Evolutionary conservation across 2,113 vertebrate genomes (phyloP), one percentile per base, ranked within the genome.

Genomic region (Rhagologus leucostigma): DNA sequence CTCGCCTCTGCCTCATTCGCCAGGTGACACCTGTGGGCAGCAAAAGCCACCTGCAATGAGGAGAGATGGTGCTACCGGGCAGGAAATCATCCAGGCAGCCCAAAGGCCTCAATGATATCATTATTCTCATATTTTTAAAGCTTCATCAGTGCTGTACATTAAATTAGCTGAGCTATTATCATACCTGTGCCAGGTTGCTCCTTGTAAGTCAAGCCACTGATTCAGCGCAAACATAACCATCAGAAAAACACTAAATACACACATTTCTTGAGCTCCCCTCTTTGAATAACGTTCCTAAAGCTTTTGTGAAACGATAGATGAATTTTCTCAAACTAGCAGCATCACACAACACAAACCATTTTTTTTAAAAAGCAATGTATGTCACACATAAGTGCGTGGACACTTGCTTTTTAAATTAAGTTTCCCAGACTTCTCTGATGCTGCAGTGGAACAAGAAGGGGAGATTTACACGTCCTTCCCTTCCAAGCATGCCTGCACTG

Each of bases 341-440:
- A 16, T 20, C 50, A 50, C 32, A 52, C 10, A 53, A 11, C 19
- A 73, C 21, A 42, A 27, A 29, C 10, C 8, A 13, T 26, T 42
- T 32, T 11, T 23, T 5, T 9, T 37, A 30, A 16, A 26, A 46
- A 84, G 39, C 14, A 63, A 3, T 65, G 35, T 23, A 5, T 3
- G 11, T 23, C 39, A 49, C 26, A 7, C 6, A 1, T 2, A 78
- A 73, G 8, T 3, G 1, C 46, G 46, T 3, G 6, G 44, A 26
- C 37, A 46, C 4, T 50, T 46, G 30, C 27, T 64, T 71, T 71
- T 33, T 20, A n/a, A 87, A 71, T 21, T 4, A 29, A 1, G 0
- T 44, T 70, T 74, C 21, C 62, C 23, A 41, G 26, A 13, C 50
- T 76, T 74, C 13, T 55, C 56, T 57, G 33, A 21, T 47, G 47